These are phyloP conservation scores for Podiceps cristatus DNA, from an alignment of 2,113 vertebrate genomes.

Conservation along the genomic window DNA sequence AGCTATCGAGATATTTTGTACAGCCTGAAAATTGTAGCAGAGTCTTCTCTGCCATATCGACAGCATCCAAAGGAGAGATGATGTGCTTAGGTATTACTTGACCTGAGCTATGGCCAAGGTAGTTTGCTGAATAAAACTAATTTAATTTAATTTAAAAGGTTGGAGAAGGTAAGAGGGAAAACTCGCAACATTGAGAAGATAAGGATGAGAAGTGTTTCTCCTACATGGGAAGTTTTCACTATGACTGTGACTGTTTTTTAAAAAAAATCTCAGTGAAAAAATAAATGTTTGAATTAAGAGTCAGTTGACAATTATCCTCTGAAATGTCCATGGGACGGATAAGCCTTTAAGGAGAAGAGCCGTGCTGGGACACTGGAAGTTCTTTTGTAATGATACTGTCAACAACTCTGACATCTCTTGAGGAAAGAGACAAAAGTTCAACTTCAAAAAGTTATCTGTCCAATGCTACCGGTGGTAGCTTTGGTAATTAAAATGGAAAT, in stretches of 20 bases:
- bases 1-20: not conserved
- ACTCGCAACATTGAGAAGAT: not conserved
- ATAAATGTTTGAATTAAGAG: not conserved
- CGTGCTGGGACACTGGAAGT: accelerated
- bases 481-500: not conserved
- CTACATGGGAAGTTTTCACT: not conserved
- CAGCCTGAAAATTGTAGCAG: not conserved
- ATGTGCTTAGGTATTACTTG: not conserved
- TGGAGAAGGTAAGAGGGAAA: not conserved
- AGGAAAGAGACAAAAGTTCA: not conserved
- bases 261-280: not conserved
- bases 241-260: not conserved
- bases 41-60: not conserved
- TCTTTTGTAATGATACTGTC: not conserved
- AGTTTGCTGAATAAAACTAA: not conserved
- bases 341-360: not conserved
- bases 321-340: not conserved
- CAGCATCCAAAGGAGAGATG: not conserved
- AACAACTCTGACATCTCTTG: not conserved
- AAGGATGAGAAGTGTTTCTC: not conserved
- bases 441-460: not conserved
- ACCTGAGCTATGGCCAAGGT: not conserved
- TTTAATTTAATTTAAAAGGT: not conserved
- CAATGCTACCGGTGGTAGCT: not conserved
- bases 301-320: not conserved